These are phyloP conservation scores for Podarcis raffonei DNA, from an alignment of 2,113 vertebrate genomes.

Conservation along the genomic window DNA sequence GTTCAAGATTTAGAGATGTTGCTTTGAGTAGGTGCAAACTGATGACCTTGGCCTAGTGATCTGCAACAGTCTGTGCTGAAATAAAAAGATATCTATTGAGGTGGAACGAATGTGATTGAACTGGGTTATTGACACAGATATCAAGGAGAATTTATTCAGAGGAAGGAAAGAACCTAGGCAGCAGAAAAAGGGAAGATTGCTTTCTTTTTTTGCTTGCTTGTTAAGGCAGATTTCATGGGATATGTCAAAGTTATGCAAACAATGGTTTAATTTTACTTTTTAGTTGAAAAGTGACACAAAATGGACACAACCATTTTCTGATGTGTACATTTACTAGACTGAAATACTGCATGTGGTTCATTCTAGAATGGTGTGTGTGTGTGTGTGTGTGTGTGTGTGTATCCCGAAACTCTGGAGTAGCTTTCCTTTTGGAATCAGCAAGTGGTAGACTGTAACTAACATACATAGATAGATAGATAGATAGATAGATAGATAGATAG, in stretches of 20 bases:
- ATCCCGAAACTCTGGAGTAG: neutral
- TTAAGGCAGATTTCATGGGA: neutral
- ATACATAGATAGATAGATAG: too few species aligned
- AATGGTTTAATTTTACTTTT: neutral
- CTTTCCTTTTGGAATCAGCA: neutral
- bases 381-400: too few species aligned
- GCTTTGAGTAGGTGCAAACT: constrained; percentile 47
- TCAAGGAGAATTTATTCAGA: constrained; percentile 26
- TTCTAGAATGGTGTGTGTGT: too few species aligned
- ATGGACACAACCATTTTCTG: neutral
- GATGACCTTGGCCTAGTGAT: constrained; percentile 63
- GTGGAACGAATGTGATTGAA: constrained; percentile 56
- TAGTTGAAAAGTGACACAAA: neutral
- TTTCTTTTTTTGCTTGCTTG: neutral
- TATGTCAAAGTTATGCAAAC: neutral
- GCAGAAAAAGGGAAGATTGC: constrained; percentile 25
- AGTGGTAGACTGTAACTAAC: too few species aligned
- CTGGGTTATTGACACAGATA: constrained; percentile 53
- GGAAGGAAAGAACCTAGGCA: constrained; percentile 29
- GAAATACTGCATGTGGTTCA: neutral
- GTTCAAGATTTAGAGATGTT: constrained; percentile 56
- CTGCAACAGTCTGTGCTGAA: constrained; percentile 50
- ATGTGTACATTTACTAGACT: neutral
- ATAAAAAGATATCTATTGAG: constrained; percentile 56
- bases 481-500: too few species aligned